Evolutionary conservation across 2,797 vertebrate species (phyloP), one percentile per base, ranked within the genome.

Genomic region (Aulostomus chinensis): DNA sequence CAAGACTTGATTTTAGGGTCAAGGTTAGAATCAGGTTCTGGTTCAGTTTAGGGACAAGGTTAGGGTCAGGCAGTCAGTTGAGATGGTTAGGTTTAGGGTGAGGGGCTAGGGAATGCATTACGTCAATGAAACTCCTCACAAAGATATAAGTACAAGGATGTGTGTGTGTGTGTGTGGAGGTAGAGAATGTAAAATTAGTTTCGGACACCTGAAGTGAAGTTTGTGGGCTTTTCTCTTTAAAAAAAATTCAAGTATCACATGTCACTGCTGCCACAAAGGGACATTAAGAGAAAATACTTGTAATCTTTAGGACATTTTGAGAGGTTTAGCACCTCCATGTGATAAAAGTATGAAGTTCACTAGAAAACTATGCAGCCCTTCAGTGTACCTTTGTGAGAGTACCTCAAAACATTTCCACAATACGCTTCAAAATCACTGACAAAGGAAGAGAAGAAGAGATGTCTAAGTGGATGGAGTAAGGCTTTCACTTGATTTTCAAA

Each of bases 191-290:
- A 47, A 46, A 56, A 55, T 12, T 7, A 61, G 34, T 63, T 66
- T 47, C 68, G 68, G 73, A 83, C 62, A 72, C 78, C 67, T 73
- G 47, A 77, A 49, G 53, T 61, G 37, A 77, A 74, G 49, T 35
- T 49, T 61, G 52, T 58, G 21, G 73, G 62, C 31, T 58, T 58
- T 60, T 11, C 32, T 50, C 33, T 35, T 9, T n/a, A 22, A 46
- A 22, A 24, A 29, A 52, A 43, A 58, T 88, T 86, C 81, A 86
- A 85, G 81, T 84, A 83, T 73, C 49, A 52, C 36, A 4, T 57
- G 63, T 66, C 51, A 46, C 50, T 49, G 69, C 14, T 67, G 51
- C 2, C 7, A 63, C 66, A 55, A 63, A 28, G 56, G 43, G 56
- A 73, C 30, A 46, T n/a, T 6, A 32, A 26, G 40, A 52, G 46